A percentile compares a stretch with the other conserved stretches of the same genome.
These are phyloP conservation scores for Cephus pulcher DNA, from an alignment of 2,888 invertebrate species.

Conservation along the genomic window DNA sequence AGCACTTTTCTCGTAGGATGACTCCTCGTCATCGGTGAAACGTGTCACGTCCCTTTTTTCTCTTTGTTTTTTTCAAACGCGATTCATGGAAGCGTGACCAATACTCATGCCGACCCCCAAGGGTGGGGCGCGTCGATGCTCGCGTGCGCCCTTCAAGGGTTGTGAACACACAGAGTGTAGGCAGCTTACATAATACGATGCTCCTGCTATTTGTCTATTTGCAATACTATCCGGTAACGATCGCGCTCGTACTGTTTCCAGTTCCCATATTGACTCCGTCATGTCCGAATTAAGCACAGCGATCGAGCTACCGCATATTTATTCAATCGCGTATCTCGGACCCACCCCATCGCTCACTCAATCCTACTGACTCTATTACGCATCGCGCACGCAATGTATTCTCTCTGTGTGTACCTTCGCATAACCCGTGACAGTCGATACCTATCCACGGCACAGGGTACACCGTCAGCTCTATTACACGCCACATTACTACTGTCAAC, in stretches of 20 bases:
- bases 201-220: slow-evolving; percentile 43
- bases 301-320: slow-evolving; percentile 1
- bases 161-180: slow-evolving; percentile 28
- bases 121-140: not conserved
- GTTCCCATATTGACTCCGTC: slow-evolving; percentile 53
- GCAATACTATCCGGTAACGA: slow-evolving; percentile 48
- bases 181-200: slow-evolving; percentile 37
- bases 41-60: not conserved
- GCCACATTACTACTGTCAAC: slow-evolving; percentile 59
- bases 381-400: slow-evolving; percentile 7
- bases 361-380: not conserved
- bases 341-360: not conserved
- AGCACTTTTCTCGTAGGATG: not conserved
- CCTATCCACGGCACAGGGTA: slow-evolving; percentile 14
- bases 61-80: not conserved
- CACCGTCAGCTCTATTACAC: slow-evolving; percentile 40
- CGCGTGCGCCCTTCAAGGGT: slow-evolving; percentile 16
- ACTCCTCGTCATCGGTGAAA: not conserved
- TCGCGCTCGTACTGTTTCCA: slow-evolving; percentile 54
- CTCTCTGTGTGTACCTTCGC: slow-evolving; percentile 26
- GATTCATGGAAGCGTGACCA: not conserved
- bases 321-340: not conserved
- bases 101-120: not conserved
- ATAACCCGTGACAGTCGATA: slow-evolving; percentile 32
- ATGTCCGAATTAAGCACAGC: slow-evolving; percentile 28